Evolutionary conservation across 2,797 vertebrate species (phyloP), one percentile per base, ranked within the genome.

Genomic region (Rhinoraja longicauda): DNA sequence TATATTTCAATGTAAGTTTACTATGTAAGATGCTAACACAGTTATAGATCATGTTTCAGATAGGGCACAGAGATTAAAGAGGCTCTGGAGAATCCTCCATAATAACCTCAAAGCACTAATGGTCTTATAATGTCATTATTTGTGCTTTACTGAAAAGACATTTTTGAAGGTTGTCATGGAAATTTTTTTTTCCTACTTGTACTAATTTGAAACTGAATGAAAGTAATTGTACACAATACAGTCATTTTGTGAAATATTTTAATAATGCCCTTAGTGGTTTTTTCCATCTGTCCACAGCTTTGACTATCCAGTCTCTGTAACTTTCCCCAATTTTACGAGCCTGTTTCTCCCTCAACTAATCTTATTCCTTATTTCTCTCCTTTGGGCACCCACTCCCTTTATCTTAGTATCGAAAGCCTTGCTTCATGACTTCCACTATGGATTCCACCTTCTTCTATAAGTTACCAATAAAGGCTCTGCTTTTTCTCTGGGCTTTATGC

Each of bases 241-340:
- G 90, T 13, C 53, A 91, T 91, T 26, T 84, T 73, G 4, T 39
- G 19, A 24, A 90, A 91, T 91, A 73, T 91, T 91, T 53, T 75
- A 24, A 73, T 59, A 59, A 57, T 72, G 45, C 64, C 67, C 45
- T 75, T 75, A 92, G 64, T 26, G 90, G 7, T 75, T 2, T 39
- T 39, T 39, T 32, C 17, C 32, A 19, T 17, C 70, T 26, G 17
- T 86, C 36, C 17, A 36, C 29, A 88, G 32, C n/a, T 13, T 7
- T n/a, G 29, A 2, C 29, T 19, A 5, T 88, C 4, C 32, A 17
- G 7, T 67, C 32, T 67, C n/a, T 64, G 15, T 73, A 21, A 21
- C 4, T 88, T 88, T 6, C 26, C 59, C 12, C 24, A 21, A 53
- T 5, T 64, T 86, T 29, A 86, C 53, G 26, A 4, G 1, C 57